A percentile compares a stretch with the other conserved stretches of the same genome.
These are phyloP conservation scores for Gobio gobio DNA, from an alignment of 2,113 vertebrate genomes.

Conservation along the genomic window DNA sequence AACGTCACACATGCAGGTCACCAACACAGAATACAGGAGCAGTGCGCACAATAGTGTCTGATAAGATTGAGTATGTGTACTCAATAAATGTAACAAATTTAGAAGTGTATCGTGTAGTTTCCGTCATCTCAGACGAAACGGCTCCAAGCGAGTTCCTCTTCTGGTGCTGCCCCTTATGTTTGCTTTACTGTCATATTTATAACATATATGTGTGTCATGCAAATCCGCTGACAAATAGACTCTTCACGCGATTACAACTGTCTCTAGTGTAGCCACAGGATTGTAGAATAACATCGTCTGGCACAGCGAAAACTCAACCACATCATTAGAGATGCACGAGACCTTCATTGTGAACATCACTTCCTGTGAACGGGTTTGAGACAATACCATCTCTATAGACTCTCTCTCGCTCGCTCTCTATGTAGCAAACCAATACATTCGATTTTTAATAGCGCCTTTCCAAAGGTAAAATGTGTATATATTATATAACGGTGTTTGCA, in stretches of 20 bases:
- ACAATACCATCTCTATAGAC: background rate
- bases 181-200: background rate
- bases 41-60: background rate
- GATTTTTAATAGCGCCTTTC: slow-evolving; percentile 1
- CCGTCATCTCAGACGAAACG: background rate
- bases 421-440: background rate
- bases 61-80: background rate
- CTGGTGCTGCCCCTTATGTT: background rate
- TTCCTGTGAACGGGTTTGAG: background rate
- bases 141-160: background rate
- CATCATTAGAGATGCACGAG: background rate
- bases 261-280: background rate
- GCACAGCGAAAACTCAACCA: background rate
- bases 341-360: background rate
- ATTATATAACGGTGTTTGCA: background rate
- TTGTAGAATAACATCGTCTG: background rate
- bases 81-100: background rate
- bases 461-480: background rate
- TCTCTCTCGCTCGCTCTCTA: background rate
- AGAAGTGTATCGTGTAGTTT: background rate
- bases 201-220: background rate
- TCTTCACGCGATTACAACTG: background rate
- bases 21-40: background rate
- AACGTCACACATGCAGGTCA: background rate
- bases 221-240: background rate